phyloP scores from a whole-genome alignment of 2,888 invertebrate genomes.

The Tipula helvola region DNA sequence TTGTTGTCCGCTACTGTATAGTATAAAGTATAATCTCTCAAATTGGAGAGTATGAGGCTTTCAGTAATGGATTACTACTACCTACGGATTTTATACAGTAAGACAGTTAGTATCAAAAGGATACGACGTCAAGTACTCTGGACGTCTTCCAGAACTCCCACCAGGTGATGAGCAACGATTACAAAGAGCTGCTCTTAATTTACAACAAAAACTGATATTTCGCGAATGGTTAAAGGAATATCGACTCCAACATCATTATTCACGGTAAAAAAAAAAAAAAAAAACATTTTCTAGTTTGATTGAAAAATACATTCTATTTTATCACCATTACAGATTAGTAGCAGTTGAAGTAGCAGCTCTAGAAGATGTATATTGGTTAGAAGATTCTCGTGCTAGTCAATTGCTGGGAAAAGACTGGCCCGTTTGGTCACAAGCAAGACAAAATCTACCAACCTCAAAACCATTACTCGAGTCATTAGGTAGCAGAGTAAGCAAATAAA shows the following conservation, averaged over 20 bases:
- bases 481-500: too few relatives aligned
- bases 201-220: slow-evolving; percentile 73
- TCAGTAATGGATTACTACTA: too few relatives aligned
- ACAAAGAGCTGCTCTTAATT: slow-evolving; percentile 64
- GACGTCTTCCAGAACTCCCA: slow-evolving; percentile 64
- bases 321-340: slow-evolving; percentile 42
- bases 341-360: slow-evolving; percentile 72
- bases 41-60: too few relatives aligned
- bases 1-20: too few relatives aligned
- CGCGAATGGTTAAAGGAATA: slow-evolving; percentile 74
- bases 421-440: slow-evolving; percentile 67
- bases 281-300: neutral
- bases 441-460: slow-evolving; percentile 71
- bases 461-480: slow-evolving; percentile 59
- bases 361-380: slow-evolving; percentile 84
- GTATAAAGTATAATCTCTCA: too few relatives aligned
- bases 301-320: slow-evolving; percentile 9
- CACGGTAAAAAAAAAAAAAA: slow-evolving; percentile 46
- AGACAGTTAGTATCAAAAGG: too few relatives aligned
- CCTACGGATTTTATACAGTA: too few relatives aligned
- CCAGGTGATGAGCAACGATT: slow-evolving; percentile 72
- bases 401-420: slow-evolving; percentile 68
- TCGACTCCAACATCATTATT: slow-evolving; percentile 58
- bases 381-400: slow-evolving; percentile 64
- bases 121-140: too few relatives aligned